phyloP scores from a whole-genome alignment of 2,113 vertebrate species.

The Rhea americana region DNA sequence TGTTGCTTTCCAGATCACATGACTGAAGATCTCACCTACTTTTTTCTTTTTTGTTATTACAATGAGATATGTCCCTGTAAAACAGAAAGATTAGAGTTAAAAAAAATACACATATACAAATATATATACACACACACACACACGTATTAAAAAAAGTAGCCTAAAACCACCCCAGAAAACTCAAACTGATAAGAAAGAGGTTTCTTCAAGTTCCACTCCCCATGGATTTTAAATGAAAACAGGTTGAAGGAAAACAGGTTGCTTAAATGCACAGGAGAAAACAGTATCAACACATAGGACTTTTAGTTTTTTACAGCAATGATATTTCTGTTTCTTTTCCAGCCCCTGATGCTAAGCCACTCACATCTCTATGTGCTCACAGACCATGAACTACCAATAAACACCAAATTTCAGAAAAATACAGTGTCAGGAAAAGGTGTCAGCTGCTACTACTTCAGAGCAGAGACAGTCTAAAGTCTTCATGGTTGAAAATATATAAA shows the following conservation, averaged over 20 bases:
- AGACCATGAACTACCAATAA: background rate
- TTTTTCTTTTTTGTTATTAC: conserved; percentile 95
- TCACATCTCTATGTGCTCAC: background rate
- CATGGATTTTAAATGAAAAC: no score
- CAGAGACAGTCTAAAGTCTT: background rate
- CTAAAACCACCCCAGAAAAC: background rate
- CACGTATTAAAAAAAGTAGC: background rate
- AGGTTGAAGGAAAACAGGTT: background rate
- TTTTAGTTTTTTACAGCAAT: background rate
- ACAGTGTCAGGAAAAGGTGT: background rate
- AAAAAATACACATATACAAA: background rate
- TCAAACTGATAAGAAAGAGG: background rate
- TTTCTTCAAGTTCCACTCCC: background rate
- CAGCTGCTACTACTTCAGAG: background rate
- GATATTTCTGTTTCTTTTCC: background rate
- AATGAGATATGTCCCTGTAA: conserved; percentile 91
- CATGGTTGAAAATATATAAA: background rate
- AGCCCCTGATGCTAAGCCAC: background rate
- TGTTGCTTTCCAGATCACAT: conserved; percentile 91
- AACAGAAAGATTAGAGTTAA: background rate
- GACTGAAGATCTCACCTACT: conserved; percentile 90
- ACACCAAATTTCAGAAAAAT: no score
- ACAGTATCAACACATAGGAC: background rate
- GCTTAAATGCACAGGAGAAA: background rate
- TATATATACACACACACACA: background rate